Conservation (phyloP, 2,113 vertebrate genomes). For the Papio anubis region DNA sequence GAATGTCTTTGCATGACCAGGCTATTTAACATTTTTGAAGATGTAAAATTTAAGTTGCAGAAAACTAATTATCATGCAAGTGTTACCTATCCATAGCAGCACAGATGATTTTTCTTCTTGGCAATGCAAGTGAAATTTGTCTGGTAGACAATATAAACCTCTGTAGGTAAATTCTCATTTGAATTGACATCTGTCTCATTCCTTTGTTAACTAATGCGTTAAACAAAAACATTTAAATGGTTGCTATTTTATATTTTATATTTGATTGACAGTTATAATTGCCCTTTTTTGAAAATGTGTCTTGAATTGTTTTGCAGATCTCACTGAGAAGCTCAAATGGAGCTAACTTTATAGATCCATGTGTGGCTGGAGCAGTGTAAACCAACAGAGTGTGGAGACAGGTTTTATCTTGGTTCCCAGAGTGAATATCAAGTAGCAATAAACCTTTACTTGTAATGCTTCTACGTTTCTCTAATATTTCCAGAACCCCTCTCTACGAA, state of each 20-base stretch:
- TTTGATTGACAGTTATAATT: background rate
- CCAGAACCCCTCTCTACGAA: background rate
- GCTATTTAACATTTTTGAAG: background rate
- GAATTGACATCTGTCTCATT: background rate
- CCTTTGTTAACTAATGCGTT: background rate
- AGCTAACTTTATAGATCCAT: background rate
- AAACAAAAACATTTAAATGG: background rate
- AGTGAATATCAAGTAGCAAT: background rate
- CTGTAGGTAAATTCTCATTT: background rate
- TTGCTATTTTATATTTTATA: background rate
- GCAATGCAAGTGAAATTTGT: background rate
- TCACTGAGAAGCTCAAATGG: background rate
- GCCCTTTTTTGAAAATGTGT: background rate
- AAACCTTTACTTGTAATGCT: background rate
- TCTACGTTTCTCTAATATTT: background rate
- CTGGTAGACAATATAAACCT: background rate
- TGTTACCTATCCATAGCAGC: background rate
- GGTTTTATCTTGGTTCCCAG: background rate
- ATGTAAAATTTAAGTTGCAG: background rate
- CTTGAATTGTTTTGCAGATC: background rate
- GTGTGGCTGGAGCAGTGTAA: background rate
- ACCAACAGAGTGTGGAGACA: accelerated
- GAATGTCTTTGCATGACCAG: background rate
- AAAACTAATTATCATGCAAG: background rate
- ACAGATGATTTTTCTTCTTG: background rate